A percentile compares a stretch with the other conserved stretches of the same genome.
Evolutionary conservation across 2,888 invertebrate genomes (phyloP).

Genomic region (Cecidostiba fungosa): DNA sequence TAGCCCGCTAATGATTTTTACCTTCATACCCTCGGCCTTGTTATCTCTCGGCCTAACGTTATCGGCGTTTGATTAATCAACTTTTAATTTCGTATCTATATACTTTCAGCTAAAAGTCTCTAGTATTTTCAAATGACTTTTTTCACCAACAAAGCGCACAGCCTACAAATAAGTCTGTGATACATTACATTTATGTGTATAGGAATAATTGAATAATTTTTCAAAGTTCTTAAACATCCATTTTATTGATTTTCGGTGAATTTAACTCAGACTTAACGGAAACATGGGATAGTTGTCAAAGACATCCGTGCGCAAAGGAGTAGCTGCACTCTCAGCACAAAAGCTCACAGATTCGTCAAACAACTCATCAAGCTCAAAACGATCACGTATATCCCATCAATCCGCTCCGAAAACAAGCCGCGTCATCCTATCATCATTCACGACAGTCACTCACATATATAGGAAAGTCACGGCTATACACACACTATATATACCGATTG

Average conservation of each 20-base stretch:
- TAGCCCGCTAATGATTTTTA: slow-evolving; percentile 17
- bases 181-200: no score
- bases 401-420: neutral
- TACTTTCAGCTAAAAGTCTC: no score
- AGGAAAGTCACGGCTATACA: neutral
- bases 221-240: no score
- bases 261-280: neutral
- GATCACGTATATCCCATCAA: neutral
- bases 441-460: neutral
- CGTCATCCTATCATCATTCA: slow-evolving; percentile 23
- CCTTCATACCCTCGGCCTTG: neutral
- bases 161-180: no score
- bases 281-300: neutral
- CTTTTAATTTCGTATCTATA: no score
- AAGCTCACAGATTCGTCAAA: neutral
- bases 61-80: neutral
- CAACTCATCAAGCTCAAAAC: neutral
- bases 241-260: no score
- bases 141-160: no score
- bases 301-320: neutral
- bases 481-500: neutral
- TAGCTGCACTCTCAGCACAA: neutral
- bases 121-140: no score
- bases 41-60: neutral
- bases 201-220: no score